These are phyloP conservation scores for Eudemis profundana DNA, from an alignment of 2,888 invertebrate genomes.

Conservation along the genomic window DNA sequence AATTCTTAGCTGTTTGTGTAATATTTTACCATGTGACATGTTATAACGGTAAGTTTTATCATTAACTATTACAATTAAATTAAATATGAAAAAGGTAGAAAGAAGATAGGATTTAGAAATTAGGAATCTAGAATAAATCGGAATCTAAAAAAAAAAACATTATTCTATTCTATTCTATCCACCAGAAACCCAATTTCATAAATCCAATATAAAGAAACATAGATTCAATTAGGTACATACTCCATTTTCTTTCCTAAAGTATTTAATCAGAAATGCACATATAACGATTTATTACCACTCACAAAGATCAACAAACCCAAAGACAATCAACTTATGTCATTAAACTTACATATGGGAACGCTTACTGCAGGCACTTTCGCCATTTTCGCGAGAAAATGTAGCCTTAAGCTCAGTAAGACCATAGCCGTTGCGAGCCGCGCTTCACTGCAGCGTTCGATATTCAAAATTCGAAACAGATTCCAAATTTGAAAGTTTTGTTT, in stretches of 20 bases:
- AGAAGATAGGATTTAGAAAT: no score
- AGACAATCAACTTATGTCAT: conserved; percentile 53
- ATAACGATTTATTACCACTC: conserved; percentile 23
- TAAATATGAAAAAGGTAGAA: no score
- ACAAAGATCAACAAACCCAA: conserved; percentile 51
- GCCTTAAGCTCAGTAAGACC: conserved; percentile 71
- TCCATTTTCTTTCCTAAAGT: neutral
- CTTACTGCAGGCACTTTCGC: conserved; percentile 71
- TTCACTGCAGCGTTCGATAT: conserved; percentile 49
- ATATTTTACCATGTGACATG: no score
- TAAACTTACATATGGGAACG: conserved; percentile 54
- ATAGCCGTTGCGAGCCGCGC: conserved; percentile 63
- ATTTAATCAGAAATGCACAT: neutral
- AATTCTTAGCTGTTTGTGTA: no score
- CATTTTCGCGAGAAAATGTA: conserved; percentile 69
- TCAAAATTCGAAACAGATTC: conserved; percentile 50
- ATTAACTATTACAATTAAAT: no score
- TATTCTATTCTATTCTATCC: no score
- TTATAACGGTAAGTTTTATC: no score
- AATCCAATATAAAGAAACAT: no score
- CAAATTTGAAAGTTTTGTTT: conserved; percentile 41
- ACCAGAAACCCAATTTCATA: no score
- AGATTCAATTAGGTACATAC: no score
- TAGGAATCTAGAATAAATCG: no score
- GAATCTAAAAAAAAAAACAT: no score